phyloP scores from a whole-genome alignment of 2,888 invertebrate species.

The Eupsilia transversa region DNA sequence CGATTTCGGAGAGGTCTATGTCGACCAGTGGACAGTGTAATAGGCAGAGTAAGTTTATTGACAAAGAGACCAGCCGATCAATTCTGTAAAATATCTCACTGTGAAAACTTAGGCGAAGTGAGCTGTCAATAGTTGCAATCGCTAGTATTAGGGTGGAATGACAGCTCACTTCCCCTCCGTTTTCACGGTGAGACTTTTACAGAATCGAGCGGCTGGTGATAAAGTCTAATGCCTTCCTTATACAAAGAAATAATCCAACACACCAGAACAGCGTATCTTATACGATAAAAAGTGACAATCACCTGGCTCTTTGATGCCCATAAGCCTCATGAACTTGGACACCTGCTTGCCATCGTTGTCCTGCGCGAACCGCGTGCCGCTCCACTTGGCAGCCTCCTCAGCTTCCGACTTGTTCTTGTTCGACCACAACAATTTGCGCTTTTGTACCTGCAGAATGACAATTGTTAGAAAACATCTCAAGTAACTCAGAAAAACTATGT shows the following conservation, averaged over 20 bases:
- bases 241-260: no score
- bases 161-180: no score
- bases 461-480: not conserved
- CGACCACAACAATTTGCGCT: constrained; percentile 97
- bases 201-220: no score
- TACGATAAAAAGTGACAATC: not conserved
- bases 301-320: constrained; percentile 96
- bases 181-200: no score
- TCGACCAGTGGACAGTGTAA: not conserved
- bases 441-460: constrained; percentile 91
- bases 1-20: not conserved
- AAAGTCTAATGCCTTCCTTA: no score
- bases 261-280: no score
- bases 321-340: constrained; percentile 98
- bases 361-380: constrained; percentile 96
- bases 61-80: no score
- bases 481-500: not conserved
- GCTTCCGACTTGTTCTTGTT: constrained; percentile 92
- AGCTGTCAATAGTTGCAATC: no score
- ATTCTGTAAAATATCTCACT: no score
- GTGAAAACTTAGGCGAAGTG: no score
- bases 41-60: no score
- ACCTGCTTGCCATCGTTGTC: constrained; percentile 98
- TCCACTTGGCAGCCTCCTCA: constrained; percentile 92
- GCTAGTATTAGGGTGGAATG: no score